Percentiles rank a stretch among this genome's conserved stretches.
These are phyloP conservation scores for Tyrophagus putrescentiae DNA, from an alignment of 1,140 invertebrate genomes.

Conservation along the genomic window DNA sequence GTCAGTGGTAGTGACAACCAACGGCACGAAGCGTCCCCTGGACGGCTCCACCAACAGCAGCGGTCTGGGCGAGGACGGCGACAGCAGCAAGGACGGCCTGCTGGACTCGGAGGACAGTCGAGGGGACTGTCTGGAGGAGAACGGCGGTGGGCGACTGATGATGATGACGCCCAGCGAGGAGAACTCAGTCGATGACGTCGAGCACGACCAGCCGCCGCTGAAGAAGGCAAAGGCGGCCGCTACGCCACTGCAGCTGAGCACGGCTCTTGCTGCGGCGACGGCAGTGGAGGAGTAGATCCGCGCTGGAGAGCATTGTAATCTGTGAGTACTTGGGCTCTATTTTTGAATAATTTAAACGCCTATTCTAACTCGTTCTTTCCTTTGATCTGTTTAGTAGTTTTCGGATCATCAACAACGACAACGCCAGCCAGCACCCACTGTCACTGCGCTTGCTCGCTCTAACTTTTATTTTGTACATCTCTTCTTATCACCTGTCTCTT, in stretches of 20 bases:
- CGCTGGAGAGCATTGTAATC: too few species aligned
- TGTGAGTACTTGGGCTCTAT: too few species aligned
- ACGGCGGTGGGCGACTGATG: background rate
- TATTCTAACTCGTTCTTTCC: too few species aligned
- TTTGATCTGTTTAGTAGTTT: too few species aligned
- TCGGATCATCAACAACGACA: too few species aligned
- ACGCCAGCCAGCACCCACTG: too few species aligned
- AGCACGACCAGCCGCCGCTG: background rate
- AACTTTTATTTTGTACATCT: too few species aligned
- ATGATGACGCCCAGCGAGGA: conserved; percentile 8
- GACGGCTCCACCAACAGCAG: background rate
- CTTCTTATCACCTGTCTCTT: too few species aligned
- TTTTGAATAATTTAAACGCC: too few species aligned
- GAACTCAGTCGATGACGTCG: conserved; percentile 6
- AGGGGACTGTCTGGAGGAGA: background rate
- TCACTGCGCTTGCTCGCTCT: too few species aligned
- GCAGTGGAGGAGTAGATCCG: background rate
- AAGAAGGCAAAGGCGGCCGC: conserved; percentile 8
- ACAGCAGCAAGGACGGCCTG: background rate
- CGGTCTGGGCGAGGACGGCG: background rate
- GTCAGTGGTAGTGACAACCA: too few species aligned
- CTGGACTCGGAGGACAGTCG: background rate
- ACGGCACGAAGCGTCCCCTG: background rate
- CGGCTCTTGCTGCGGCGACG: background rate
- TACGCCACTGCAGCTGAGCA: background rate